These are phyloP conservation scores for Sylvia borin DNA, from an alignment of 2,797 vertebrate genomes.

Conservation along the genomic window DNA sequence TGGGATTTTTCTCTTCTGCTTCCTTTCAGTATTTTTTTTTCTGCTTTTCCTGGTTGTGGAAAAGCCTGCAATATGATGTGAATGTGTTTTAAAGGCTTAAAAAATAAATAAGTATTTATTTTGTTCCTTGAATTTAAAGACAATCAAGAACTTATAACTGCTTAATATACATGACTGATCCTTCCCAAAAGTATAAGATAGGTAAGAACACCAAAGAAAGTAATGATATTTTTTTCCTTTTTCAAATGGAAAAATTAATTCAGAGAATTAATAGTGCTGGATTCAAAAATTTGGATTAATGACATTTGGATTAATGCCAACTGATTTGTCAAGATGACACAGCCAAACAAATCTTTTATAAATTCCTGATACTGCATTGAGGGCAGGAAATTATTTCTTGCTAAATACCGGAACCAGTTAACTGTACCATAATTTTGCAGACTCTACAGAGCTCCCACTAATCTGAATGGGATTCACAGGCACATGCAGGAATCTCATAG, in stretches of 20 bases:
- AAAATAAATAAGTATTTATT: not conserved
- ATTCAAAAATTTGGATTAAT: not conserved
- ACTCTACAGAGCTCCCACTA: not conserved
- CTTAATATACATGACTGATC: not conserved
- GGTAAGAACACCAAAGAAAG: not conserved
- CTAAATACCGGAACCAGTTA: not conserved
- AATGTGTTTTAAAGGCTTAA: not conserved
- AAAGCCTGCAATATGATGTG: not conserved
- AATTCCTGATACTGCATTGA: not conserved
- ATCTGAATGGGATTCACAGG: not conserved
- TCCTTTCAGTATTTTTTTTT: not conserved
- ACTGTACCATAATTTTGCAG: not conserved
- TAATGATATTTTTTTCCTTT: not conserved
- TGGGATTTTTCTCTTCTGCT: not conserved
- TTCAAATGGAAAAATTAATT: not conserved
- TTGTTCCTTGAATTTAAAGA: not conserved
- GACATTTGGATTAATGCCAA: not conserved
- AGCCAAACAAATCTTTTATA: not conserved
- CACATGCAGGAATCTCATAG: not conserved
- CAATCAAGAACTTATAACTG: not conserved
- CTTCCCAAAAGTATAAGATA: not conserved
- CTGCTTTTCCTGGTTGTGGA: not conserved
- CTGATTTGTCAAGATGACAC: not conserved
- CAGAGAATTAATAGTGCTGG: not conserved
- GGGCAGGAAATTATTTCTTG: not conserved